phyloP scores from a whole-genome alignment of 2,797 vertebrate species.

The Muscicapa striata region DNA sequence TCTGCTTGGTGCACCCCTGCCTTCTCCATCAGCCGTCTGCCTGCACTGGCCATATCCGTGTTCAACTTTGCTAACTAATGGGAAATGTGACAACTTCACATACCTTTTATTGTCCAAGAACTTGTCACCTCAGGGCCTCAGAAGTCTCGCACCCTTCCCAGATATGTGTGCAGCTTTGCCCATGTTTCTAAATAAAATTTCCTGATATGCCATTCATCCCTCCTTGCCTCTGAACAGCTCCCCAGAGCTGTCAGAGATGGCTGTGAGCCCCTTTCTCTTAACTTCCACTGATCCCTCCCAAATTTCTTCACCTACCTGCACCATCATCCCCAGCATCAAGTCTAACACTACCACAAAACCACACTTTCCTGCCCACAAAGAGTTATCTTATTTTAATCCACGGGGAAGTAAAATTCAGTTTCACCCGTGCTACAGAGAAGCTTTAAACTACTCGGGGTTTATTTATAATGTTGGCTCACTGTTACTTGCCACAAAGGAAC shows the following conservation, averaged over 20 bases:
- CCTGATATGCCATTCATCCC: background rate
- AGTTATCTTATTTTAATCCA: background rate
- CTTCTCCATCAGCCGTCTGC: background rate
- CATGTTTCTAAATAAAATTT: background rate
- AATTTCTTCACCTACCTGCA: background rate
- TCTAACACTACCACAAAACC: background rate
- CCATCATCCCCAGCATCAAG: background rate
- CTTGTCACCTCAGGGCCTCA: background rate
- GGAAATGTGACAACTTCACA: background rate
- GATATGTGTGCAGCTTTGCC: background rate
- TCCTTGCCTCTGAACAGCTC: background rate
- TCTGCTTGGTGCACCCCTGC: background rate
- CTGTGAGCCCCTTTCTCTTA: background rate
- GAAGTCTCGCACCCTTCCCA: background rate
- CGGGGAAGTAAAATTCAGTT: background rate
- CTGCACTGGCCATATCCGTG: fast-evolving
- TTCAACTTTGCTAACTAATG: background rate
- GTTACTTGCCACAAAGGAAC: background rate
- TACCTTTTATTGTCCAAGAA: background rate
- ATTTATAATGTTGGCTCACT: background rate
- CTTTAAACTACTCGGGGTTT: background rate
- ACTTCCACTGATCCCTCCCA: background rate
- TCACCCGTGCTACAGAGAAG: background rate
- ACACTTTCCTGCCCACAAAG: background rate
- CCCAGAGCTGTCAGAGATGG: background rate